phyloP scores from a whole-genome alignment of 2,113 vertebrate genomes.

The Antigone vipio region DNA sequence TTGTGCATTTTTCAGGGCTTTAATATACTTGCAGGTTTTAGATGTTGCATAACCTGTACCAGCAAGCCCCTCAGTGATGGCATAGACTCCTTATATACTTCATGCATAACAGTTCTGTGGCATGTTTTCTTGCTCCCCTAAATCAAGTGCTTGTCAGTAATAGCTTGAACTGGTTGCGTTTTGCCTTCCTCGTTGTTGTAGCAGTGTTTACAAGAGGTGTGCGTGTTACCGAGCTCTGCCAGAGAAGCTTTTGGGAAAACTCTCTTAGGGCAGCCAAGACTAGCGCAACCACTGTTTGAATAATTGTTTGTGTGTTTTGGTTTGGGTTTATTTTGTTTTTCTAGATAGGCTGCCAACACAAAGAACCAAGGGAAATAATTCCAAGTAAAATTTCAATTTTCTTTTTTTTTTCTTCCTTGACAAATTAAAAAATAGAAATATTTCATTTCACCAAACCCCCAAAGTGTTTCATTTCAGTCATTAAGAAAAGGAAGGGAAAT shows the following conservation, averaged over 20 bases:
- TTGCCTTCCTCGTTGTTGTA: not conserved
- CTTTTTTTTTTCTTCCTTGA: not conserved
- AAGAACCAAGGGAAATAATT: constrained; percentile 12
- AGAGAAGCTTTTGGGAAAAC: constrained; percentile 6
- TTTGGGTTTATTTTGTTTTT: not conserved
- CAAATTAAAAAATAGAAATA: not conserved
- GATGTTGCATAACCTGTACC: not conserved
- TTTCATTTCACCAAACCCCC: not conserved
- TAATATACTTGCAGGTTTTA: not conserved
- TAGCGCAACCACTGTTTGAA: not conserved
- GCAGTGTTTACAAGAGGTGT: not conserved
- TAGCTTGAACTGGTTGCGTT: not conserved
- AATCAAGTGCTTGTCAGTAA: not conserved
- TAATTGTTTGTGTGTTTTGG: constrained; percentile 15
- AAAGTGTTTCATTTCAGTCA: not conserved
- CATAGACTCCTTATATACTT: not conserved
- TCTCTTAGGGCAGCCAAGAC: not conserved
- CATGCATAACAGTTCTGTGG: fast-evolving
- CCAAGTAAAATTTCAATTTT: not conserved
- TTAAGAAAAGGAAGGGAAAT: not conserved
- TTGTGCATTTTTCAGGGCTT: not conserved
- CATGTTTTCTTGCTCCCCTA: not conserved
- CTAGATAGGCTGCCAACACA: not conserved
- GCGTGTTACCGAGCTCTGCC: not conserved
- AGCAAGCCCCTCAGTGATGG: not conserved